Base-by-base conservation (phyloP, 2,888 invertebrate genomes). In the Diabrotica balteata region DNA sequence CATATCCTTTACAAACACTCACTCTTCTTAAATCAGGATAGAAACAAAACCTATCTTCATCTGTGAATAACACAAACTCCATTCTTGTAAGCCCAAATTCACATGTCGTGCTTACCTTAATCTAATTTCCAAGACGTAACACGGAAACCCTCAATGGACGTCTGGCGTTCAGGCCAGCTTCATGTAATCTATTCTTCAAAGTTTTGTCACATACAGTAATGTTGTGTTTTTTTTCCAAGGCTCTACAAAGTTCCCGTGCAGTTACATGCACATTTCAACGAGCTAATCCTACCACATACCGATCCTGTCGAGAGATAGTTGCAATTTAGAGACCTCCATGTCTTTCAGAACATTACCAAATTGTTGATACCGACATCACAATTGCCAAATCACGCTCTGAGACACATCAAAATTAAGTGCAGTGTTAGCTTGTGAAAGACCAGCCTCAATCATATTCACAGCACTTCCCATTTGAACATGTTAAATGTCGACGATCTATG, bases 1-100 rank as follows among this genome's bases (percentile, higher is more conserved):
- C 53, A n/a, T n/a, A n/a, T n/a, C n/a, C n/a, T n/a, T n/a, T n/a
- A n/a, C n/a, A n/a, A n/a, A n/a, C n/a, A n/a, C n/a, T n/a, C n/a
- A 55, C 22, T 55, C 44, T 55, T 42, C 55, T 55, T 55, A 43
- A 55, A 42, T 55, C 53, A 53, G n/a, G 53, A 17, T 53, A 4
- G 53, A 53, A 17, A 53, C 53, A 55, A 55, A 55, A 55, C 10
- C 55, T 55, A 42, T 32, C 55, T 55, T 55, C 55, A 55, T 55
- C 55, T 42, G 55, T 55, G 55, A 55, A 55, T 55, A 42, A 55
- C 9, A 55, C 55, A 55, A 32, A 42, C 55, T 55, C 43, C 43
- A 55, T 55, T 55, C 43, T 42, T 55, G 55, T 55, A 55, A 55
- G 43, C 43, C 17, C 55, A 32, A 9, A 46, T 46, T 7, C 46